A percentile compares a stretch with the other conserved stretches of the same genome.
These are phyloP conservation scores for Falco cherrug DNA, from an alignment of 2,797 vertebrate genomes.

Conservation along the genomic window DNA sequence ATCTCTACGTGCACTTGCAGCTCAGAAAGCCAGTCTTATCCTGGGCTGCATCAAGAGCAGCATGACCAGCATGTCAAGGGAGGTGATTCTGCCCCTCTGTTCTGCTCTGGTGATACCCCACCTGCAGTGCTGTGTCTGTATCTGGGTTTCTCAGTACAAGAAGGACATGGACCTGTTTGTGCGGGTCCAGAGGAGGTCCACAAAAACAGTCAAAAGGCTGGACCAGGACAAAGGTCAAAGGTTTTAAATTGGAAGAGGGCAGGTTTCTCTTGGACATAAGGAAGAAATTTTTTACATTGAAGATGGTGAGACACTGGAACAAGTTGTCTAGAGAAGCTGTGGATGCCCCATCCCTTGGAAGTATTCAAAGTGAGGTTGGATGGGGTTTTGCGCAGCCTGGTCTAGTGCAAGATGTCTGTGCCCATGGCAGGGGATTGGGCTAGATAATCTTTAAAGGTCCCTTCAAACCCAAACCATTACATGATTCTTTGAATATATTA, in stretches of 20 bases:
- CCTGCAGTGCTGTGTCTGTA: rapidly evolving
- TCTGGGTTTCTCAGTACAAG: neutral
- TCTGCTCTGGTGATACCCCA: rapidly evolving
- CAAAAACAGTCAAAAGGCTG: neutral
- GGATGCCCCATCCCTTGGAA: neutral
- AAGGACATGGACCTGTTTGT: neutral
- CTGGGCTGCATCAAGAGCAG: neutral
- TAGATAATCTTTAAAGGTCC: neutral
- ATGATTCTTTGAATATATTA: neutral
- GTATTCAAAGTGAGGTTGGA: neutral
- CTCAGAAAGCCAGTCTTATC: neutral
- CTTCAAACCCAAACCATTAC: neutral
- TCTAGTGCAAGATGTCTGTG: neutral
- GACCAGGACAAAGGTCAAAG: neutral
- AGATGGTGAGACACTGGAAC: neutral
- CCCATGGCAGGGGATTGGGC: neutral
- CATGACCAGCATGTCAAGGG: rapidly evolving
- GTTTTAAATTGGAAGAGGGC: neutral
- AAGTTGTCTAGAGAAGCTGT: neutral
- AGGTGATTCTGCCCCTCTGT: neutral
- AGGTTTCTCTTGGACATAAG: neutral
- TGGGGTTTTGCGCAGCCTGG: neutral
- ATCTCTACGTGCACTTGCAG: neutral
- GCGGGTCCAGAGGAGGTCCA: neutral
- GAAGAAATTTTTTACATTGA: neutral